Percentiles rank a stretch among this genome's conserved stretches.
These are phyloP conservation scores for Cephalopterus ornatus DNA, from an alignment of 2,113 vertebrate species.

Conservation along the genomic window DNA sequence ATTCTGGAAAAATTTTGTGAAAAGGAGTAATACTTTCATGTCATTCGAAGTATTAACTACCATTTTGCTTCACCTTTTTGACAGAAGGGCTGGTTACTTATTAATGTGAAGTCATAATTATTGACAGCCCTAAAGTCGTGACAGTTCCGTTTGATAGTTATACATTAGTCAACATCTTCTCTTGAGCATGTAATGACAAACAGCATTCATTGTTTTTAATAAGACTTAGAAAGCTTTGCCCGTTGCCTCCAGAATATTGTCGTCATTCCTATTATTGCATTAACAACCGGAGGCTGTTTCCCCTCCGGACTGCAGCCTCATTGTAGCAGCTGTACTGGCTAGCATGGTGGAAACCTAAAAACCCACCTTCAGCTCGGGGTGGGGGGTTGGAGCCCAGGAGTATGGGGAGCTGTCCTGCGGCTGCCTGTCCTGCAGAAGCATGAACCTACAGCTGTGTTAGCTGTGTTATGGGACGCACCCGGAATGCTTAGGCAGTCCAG, in stretches of 20 bases:
- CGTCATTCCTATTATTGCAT: constrained; percentile 34
- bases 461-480: background rate
- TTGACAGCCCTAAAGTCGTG: constrained; percentile 56
- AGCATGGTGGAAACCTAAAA: background rate
- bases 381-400: background rate
- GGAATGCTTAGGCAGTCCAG: background rate
- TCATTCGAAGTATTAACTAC: constrained; percentile 28
- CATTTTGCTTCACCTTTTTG: constrained; percentile 56
- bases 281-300: constrained; percentile 8
- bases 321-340: constrained; percentile 21
- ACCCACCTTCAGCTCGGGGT: background rate
- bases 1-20: background rate
- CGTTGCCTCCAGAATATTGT: constrained; percentile 42
- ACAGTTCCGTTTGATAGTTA: constrained; percentile 64
- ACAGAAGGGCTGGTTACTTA: constrained; percentile 62
- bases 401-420: background rate
- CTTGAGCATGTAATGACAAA: constrained; percentile 48
- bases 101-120: constrained; percentile 63
- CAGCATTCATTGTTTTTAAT: constrained; percentile 50
- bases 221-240: constrained; percentile 41
- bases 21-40: constrained; percentile 28
- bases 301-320: background rate
- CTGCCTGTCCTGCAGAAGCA: background rate
- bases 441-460: background rate
- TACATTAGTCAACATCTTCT: constrained; percentile 57